Evolutionary conservation across 2,888 invertebrate genomes (phyloP), one percentile per base, ranked within the genome.

Genomic region (Lasioglossum malachurum): DNA sequence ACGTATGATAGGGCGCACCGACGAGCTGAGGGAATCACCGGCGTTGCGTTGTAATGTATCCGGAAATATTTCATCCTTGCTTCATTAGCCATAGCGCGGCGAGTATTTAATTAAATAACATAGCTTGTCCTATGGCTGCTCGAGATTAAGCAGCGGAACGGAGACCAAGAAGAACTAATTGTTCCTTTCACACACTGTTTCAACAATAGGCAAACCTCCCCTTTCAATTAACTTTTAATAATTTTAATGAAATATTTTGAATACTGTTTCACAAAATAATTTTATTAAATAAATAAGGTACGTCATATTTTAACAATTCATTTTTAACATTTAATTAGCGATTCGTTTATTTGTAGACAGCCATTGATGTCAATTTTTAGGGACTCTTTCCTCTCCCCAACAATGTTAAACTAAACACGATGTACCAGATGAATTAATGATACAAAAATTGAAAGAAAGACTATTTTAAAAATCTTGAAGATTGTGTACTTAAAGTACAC

Each of bases 71-170:
- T 82, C 85, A 82, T 85, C 77, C 74, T 80, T 64, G 80, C 76
- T 60, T 80, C 82, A 82, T 84, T 49, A 77, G 31, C 41, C 46
- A 35, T 73, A 60, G 49, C 69, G 60, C 60, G 77, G 53, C 83
- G 74, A 82, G 72, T 77, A 78, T 84, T 84, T 78, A 75, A 83
- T 84, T 84, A 83, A 84, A 83, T 75, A 84, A 78, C 74, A 57
- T n/a, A 53, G n/a, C 41, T 23, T 23, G 23, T 19, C n/a, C 53
- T 57, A 27, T n/a, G 31, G 1, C 16, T 12, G 19, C n/a, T 74
- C 19, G 72, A 73, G 46, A 82, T 83, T 76, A 67, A 81, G 27
- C 31, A 5, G 2, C 60, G 19, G n/a, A 19, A 44, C 38, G 64
- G 72, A 53, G 27, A 31, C 46, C 4, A 12, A 19, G 23, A 23